Conservation (phyloP, 1,140 invertebrate genomes). For the Drosophila sproati region DNA sequence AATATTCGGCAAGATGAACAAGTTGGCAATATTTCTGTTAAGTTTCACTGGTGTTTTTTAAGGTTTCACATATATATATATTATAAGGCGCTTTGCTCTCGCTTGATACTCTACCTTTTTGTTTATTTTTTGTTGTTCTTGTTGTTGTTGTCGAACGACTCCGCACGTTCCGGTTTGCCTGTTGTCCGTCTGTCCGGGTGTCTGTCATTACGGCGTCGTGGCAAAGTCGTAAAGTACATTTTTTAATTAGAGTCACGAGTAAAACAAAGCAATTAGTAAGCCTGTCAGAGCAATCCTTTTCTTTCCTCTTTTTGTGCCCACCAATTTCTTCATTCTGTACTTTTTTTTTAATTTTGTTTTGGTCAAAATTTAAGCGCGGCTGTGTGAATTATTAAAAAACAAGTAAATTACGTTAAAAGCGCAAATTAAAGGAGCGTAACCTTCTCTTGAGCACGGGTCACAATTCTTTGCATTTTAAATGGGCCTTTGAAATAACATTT, state of each 20-base stretch:
- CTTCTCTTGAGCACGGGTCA: conserved; percentile 8
- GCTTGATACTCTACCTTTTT: conserved; percentile 24
- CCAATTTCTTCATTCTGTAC: conserved; percentile 38
- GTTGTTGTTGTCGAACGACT: conserved; percentile 30
- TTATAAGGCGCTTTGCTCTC: conserved; percentile 43
- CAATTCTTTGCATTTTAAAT: conserved; percentile 14
- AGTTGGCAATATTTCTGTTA: conserved; percentile 36
- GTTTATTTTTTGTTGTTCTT: conserved; percentile 38
- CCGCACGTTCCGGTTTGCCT: conserved; percentile 31
- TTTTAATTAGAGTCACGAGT: conserved; percentile 83
- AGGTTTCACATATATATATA: conserved; percentile 67
- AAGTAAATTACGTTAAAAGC: conserved; percentile 72
- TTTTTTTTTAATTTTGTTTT: conserved; percentile 75
- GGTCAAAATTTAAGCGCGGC: conserved; percentile 68
- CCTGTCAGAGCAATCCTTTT: conserved; percentile 80
- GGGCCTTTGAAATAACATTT: conserved; percentile 18
- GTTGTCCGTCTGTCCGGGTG: conserved; percentile 26
- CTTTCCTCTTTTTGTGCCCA: conserved; percentile 21
- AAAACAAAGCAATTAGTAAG: conserved; percentile 82
- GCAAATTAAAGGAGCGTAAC: conserved; percentile 52
- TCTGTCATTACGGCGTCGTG: conserved; percentile 57
- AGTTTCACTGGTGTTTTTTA: conserved; percentile 61
- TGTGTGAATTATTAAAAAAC: conserved; percentile 76
- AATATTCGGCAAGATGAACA: conserved; percentile 8
- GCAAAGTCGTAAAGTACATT: conserved; percentile 80